Base-by-base conservation (phyloP, 2,797 vertebrate species). In the Fringilla coelebs region DNA sequence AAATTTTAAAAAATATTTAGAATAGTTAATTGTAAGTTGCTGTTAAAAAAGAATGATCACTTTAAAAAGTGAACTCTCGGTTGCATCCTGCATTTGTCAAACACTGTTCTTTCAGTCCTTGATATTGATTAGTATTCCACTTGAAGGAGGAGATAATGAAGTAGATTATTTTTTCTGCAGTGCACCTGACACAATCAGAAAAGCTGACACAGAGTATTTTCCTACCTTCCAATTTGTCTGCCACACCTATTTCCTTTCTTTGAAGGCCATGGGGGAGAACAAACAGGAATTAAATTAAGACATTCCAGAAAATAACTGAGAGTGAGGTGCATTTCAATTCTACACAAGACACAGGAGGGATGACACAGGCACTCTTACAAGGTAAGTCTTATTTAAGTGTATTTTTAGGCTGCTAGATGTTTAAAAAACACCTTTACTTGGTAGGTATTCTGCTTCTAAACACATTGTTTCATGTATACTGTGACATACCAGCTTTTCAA, bases 101-200 rank as follows among this genome's bases (percentile, higher is more conserved):
- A 90, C 31, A 45, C 28, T 71, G 41, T 90, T 95, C 89, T 73
- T 86, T 49, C 80, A 91, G 62, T 83, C 88, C 79, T 92, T 92
- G 62, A 85, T 93, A 88, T 66, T 94, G 91, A 92, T 95, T 92
- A 83, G 81, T 66, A 96, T 92, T 95, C 85, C 67, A 91, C 85
- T 81, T 94, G 90, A 91, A 88, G 10, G 5, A 67, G 40, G 18
- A 81, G 71, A 92, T 93, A 95, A 95, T 95, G 80, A 95, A 94
- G 83, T 55, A 84, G 88, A 91, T 91, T 72, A 84, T 92, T 94
- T 95, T 91, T 94, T 74, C 89, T 94, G 76, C 89, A 89, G 38
- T 43, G 46, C 76, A 95, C 79, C 94, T 93, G 79, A 94, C 93
- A 91, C 76, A 78, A 94, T 72, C 76, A 94, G 85, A 93, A 94